phyloP scores from a whole-genome alignment of 2,888 invertebrate genomes.

The Plusia festucae region DNA sequence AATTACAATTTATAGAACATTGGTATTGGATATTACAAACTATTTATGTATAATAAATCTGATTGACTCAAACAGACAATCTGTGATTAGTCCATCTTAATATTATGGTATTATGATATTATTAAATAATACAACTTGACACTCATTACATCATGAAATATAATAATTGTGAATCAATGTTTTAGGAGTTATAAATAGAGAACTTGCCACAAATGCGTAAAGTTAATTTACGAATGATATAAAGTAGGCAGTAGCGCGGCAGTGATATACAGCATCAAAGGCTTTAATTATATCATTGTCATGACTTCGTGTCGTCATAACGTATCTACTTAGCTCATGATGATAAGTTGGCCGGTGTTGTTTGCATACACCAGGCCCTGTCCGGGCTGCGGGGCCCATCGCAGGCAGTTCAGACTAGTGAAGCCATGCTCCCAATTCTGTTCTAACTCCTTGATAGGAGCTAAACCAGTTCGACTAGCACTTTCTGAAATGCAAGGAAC shows the following conservation, averaged over 20 bases:
- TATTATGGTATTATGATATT: constrained; percentile 43
- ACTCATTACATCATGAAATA: constrained; percentile 45
- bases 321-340: constrained; percentile 88
- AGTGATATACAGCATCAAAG: constrained; percentile 43
- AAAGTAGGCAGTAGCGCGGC: constrained; percentile 37
- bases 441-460: constrained; percentile 91
- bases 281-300: constrained; percentile 33
- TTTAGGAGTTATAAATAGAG: constrained; percentile 37
- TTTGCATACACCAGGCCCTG: constrained; percentile 96
- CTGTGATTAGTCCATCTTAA: constrained; percentile 39
- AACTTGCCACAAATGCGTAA: constrained; percentile 47
- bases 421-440: constrained; percentile 91
- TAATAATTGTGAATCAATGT: constrained; percentile 34
- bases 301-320: constrained; percentile 1
- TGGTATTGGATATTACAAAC: constrained; percentile 49
- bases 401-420: constrained; percentile 94
- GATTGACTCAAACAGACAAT: constrained; percentile 43
- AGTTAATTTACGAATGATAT: constrained; percentile 35
- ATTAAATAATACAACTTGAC: constrained; percentile 47
- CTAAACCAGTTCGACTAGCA: constrained; percentile 78
- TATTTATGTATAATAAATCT: constrained; percentile 39
- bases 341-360: constrained; percentile 94
- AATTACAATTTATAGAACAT: constrained; percentile 57
- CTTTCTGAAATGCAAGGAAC: constrained; percentile 68
- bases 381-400: constrained; percentile 95